Evolutionary conservation across 2,888 invertebrate species (phyloP).

Genomic region (Metellina segmentata): DNA sequence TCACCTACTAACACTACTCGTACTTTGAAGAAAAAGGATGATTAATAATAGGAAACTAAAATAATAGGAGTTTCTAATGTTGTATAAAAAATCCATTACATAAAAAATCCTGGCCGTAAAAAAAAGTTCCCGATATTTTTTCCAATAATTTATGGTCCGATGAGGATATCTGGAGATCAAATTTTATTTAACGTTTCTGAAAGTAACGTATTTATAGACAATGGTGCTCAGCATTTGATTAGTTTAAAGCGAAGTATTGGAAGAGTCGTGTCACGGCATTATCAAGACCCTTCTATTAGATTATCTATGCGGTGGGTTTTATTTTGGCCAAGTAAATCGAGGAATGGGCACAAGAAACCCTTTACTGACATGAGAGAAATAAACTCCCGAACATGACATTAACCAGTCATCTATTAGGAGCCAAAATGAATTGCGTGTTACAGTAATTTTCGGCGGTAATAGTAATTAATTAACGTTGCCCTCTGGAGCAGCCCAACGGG

Average conservation of each 20-base stretch:
- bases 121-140: slow-evolving; percentile 54
- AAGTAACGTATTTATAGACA: slow-evolving; percentile 48
- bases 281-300: neutral
- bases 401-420: too few relatives aligned
- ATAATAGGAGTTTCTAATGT: slow-evolving; percentile 71
- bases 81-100: slow-evolving; percentile 45
- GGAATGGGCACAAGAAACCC: too few relatives aligned
- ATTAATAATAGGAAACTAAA: slow-evolving; percentile 69
- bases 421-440: too few relatives aligned
- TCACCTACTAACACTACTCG: slow-evolving; percentile 24
- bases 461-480: too few relatives aligned
- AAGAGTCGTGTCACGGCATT: neutral
- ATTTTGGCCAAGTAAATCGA: too few relatives aligned
- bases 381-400: too few relatives aligned
- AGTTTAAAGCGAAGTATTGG: neutral
- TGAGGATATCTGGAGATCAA: slow-evolving; percentile 48
- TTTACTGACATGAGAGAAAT: too few relatives aligned
- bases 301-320: neutral
- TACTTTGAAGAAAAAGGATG: slow-evolving; percentile 55
- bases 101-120: slow-evolving; percentile 18
- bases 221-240: neutral
- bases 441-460: too few relatives aligned
- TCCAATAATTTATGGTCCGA: slow-evolving; percentile 47
- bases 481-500: too few relatives aligned
- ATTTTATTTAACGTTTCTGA: slow-evolving; percentile 55